A percentile compares a stretch with the other conserved stretches of the same genome.
Conservation (phyloP, 2,113 vertebrate genomes). For the Pangasianodon gigas region DNA sequence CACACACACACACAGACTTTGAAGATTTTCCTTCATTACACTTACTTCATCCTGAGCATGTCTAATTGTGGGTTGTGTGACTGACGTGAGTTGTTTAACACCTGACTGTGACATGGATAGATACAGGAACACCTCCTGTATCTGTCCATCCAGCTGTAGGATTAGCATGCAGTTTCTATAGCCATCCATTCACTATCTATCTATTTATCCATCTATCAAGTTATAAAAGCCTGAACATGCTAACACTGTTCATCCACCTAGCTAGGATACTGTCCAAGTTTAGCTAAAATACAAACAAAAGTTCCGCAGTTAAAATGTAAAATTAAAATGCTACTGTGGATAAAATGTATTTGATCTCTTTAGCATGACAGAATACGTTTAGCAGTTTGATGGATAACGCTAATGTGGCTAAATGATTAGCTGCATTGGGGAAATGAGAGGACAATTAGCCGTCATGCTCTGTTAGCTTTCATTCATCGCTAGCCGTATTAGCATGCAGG, state of each 20-base stretch:
- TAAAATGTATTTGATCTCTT: not conserved
- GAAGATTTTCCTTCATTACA: constrained; percentile 11
- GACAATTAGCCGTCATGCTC: not conserved
- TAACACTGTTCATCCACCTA: not conserved
- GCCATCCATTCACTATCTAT: not conserved
- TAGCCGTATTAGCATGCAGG: not conserved
- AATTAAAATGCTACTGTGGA: not conserved
- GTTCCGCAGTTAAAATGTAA: not conserved
- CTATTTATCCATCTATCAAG: not conserved
- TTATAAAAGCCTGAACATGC: not conserved
- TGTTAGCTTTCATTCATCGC: not conserved
- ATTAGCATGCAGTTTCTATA: not conserved
- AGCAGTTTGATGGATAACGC: not conserved
- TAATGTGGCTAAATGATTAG: constrained; percentile 1
- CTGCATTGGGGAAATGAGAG: not conserved
- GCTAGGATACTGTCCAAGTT: not conserved
- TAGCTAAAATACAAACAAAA: not conserved
- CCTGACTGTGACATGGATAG: constrained; percentile 8
- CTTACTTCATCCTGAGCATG: not conserved
- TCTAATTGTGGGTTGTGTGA: constrained; percentile 20
- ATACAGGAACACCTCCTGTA: not conserved
- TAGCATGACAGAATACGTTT: not conserved
- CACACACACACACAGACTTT: constrained; percentile 40
- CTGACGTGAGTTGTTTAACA: not conserved
- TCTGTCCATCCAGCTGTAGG: not conserved